Evolutionary conservation across 1,140 invertebrate species (phyloP).

Genomic region (Drosophila ohnishii): DNA sequence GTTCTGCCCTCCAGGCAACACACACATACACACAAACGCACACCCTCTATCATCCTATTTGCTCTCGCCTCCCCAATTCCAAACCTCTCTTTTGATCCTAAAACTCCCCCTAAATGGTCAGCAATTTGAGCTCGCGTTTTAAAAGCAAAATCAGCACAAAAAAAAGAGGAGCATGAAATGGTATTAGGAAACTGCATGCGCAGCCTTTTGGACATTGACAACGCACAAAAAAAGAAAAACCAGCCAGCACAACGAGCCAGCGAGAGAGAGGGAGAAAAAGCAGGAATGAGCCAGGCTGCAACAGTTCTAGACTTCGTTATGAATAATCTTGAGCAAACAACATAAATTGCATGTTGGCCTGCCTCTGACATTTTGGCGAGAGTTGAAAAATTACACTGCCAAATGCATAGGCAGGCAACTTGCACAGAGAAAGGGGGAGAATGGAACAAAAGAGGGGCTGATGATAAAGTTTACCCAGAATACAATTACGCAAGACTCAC

Average conservation of each 20-base stretch:
- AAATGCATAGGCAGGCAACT: constrained; percentile 62
- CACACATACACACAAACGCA: neutral
- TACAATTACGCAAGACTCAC: constrained; percentile 8
- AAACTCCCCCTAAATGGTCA: constrained; percentile 57
- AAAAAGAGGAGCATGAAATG: constrained; percentile 24
- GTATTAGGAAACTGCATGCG: constrained; percentile 77
- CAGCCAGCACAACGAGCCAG: neutral
- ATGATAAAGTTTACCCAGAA: constrained; percentile 8
- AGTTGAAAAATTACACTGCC: constrained; percentile 75
- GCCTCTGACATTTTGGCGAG: constrained; percentile 55
- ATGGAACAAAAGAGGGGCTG: neutral
- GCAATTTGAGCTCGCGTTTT: constrained; percentile 73
- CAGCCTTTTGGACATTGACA: constrained; percentile 75
- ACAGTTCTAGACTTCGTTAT: constrained; percentile 48
- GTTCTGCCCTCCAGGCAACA: constrained; percentile 52
- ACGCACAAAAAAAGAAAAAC: constrained; percentile 29
- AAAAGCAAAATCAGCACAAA: constrained; percentile 77
- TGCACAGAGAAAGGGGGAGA: too few relatives aligned
- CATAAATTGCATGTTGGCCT: constrained; percentile 75
- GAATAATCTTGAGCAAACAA: constrained; percentile 79
- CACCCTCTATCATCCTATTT: constrained; percentile 4
- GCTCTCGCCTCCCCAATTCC: neutral
- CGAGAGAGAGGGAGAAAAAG: neutral
- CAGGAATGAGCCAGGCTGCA: constrained; percentile 1
- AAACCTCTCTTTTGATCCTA: constrained; percentile 12